Base-by-base conservation (phyloP, 2,888 invertebrate genomes). In the Perithous albicinctus region DNA sequence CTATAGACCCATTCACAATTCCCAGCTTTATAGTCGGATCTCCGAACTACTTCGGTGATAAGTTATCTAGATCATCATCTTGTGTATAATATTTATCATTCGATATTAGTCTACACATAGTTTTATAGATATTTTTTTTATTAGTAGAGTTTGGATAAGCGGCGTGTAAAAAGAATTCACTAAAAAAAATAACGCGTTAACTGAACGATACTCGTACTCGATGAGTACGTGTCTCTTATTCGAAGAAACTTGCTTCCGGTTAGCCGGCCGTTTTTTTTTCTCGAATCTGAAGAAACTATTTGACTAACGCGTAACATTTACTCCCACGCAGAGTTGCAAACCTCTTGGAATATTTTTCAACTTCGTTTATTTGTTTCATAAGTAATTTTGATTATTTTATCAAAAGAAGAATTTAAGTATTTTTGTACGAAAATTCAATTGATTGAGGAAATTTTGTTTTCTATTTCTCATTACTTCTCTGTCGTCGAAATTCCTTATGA, bases 181-280 rank as follows among this genome's bases (percentile, higher is more conserved):
- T 10, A n/a, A 59, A 61, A 59, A 61, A 8, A 76, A 75, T 70
- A 66, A 56, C 26, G 78, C 69, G 69, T 56, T 66, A 78, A 82
- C 81, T 75, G 81, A 82, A 75, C 81, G 81, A 78, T 74, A 82
- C 81, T 82, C 81, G 74, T 78, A 64, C 81, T 82, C 78, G 81
- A 82, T 82, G 81, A 82, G 81, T 82, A 82, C 74, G 81, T 67
- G 48, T 41, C 29, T 35, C n/a, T 18, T n/a, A 18, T 48, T 18
- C 10, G 15, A 18, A 29, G 26, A 66, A 48, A 20, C 61, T 41
- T 54, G 38, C n/a, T n/a, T 38, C 32, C 12, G 18, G 46, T 74
- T 61, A 73, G 29, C 66, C 72, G 66, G 56, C 46, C 43, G 46
- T 79, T 73, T 73, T 66, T 67, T 64, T 56, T 59, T 43, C 20